phyloP scores from a whole-genome alignment of 2,888 invertebrate species.

The Strigamia crassipes region DNA sequence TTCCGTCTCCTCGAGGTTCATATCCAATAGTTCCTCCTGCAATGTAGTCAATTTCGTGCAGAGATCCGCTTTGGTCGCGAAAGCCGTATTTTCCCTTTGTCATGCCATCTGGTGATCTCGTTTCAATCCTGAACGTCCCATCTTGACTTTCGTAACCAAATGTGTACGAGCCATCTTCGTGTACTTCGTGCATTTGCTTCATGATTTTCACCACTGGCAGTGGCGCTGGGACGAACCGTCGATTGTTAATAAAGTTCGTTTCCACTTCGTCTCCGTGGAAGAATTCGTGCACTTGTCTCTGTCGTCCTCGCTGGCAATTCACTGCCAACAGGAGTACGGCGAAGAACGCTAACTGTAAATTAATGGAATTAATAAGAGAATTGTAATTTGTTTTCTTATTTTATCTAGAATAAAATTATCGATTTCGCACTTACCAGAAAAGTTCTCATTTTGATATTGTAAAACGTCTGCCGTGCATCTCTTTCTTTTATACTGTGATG shows the following conservation, averaged over 20 bases:
- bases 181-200: conserved; percentile 78
- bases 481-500: background rate
- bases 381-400: no score
- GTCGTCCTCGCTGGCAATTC: background rate
- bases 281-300: background rate
- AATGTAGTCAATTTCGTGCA: conserved; percentile 77
- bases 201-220: conserved; percentile 65
- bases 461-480: background rate
- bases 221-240: conserved; percentile 45
- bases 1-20: conserved; percentile 53
- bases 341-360: background rate
- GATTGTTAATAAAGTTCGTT: background rate
- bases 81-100: conserved; percentile 84
- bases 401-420: no score
- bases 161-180: conserved; percentile 82
- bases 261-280: background rate
- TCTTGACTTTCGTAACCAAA: conserved; percentile 84
- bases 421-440: background rate
- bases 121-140: conserved; percentile 84
- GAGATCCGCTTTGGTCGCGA: conserved; percentile 75
- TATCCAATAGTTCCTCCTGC: conserved; percentile 61
- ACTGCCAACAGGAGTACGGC: background rate
- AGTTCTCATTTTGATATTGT: background rate
- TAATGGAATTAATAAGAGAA: background rate
- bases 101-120: conserved; percentile 80